phyloP scores from a whole-genome alignment of 2,888 invertebrate species.

The Adineta ricciae region DNA sequence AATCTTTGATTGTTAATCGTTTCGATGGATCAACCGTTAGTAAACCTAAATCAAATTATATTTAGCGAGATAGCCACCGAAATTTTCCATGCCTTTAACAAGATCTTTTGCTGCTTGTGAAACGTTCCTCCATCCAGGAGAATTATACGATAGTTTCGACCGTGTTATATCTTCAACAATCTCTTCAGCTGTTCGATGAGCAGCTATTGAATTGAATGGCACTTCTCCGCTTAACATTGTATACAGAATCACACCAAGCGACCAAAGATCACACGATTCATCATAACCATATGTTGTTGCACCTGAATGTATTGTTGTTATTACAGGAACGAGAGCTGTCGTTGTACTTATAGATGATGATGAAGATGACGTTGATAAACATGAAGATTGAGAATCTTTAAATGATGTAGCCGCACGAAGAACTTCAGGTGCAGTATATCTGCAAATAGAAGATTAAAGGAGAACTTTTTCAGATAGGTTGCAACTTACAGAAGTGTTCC shows the following conservation, averaged over 20 bases:
- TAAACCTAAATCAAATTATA: slow-evolving; percentile 56
- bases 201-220: slow-evolving; percentile 65
- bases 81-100: slow-evolving; percentile 59
- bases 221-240: slow-evolving; percentile 75
- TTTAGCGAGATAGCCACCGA: no score
- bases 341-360: not conserved
- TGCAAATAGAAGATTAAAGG: slow-evolving; percentile 52
- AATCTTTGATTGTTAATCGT: slow-evolving; percentile 61
- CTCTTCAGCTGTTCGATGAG: slow-evolving; percentile 62
- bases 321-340: not conserved
- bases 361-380: not conserved
- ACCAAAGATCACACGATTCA: slow-evolving; percentile 88
- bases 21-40: slow-evolving; percentile 67
- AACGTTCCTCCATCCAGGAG: slow-evolving; percentile 63
- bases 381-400: not conserved
- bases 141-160: slow-evolving; percentile 68
- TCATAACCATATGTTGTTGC: slow-evolving; percentile 58
- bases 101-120: slow-evolving; percentile 66
- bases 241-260: slow-evolving; percentile 80
- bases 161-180: slow-evolving; percentile 70
- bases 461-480: not conserved
- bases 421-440: slow-evolving; percentile 82
- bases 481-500: not conserved
- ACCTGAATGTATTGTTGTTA: not conserved
- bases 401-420: slow-evolving; percentile 56